These are phyloP conservation scores for Bujurquina vittata DNA, from an alignment of 2,113 vertebrate species.

Conservation along the genomic window DNA sequence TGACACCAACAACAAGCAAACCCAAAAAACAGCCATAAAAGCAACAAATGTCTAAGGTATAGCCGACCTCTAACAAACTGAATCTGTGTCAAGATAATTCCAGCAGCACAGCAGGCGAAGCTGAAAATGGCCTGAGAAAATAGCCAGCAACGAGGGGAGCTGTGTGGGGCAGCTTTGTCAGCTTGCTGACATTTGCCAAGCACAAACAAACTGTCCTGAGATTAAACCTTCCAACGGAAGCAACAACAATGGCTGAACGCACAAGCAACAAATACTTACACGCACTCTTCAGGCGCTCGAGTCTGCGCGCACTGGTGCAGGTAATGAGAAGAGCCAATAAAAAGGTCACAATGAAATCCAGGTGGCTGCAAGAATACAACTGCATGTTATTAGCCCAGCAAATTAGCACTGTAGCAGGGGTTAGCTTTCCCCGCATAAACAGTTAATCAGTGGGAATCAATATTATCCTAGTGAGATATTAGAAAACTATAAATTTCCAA, in stretches of 20 bases:
- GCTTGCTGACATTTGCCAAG: slow-evolving; percentile 53
- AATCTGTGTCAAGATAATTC: not conserved
- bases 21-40: not conserved
- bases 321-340: slow-evolving; percentile 28
- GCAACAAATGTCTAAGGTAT: not conserved
- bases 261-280: slow-evolving; percentile 26
- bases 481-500: not conserved
- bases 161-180: slow-evolving; percentile 32
- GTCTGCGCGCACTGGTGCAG: slow-evolving; percentile 34
- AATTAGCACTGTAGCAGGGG: not conserved
- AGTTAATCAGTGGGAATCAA: not conserved
- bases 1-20: not conserved
- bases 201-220: slow-evolving; percentile 29
- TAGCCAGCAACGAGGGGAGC: slow-evolving; percentile 20
- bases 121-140: slow-evolving; percentile 11
- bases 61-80: not conserved
- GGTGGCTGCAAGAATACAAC: slow-evolving; percentile 13
- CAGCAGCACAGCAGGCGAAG: not conserved
- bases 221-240: not conserved
- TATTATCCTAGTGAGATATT: not conserved
- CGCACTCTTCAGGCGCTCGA: not conserved
- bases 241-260: slow-evolving; percentile 20
- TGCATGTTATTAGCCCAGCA: not conserved
- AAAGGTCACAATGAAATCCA: slow-evolving; percentile 3
- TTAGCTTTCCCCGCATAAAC: not conserved